Evolutionary conservation across 2,113 vertebrate species (phyloP).

Genomic region (Sigmodon hispidus): DNA sequence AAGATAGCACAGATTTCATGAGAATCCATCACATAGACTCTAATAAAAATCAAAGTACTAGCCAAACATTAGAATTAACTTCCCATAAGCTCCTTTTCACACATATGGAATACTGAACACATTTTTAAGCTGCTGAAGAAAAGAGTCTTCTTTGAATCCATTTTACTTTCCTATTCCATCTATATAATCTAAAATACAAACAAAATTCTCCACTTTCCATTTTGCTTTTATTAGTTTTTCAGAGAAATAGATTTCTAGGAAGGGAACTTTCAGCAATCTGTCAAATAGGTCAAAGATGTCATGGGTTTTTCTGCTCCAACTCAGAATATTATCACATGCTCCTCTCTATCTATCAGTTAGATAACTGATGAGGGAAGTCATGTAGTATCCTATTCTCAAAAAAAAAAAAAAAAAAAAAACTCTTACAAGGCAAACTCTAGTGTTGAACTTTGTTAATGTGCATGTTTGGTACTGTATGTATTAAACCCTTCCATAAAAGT

Average conservation of each 20-base stretch:
- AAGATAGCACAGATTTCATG: background rate
- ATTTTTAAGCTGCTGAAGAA: background rate
- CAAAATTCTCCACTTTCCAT: background rate
- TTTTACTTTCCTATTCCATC: constrained; percentile 25
- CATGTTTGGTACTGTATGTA: background rate
- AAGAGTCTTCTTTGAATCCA: background rate
- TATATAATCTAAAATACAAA: background rate
- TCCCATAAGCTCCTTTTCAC: background rate
- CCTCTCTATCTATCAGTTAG: background rate
- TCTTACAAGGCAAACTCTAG: background rate
- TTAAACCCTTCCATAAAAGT: background rate
- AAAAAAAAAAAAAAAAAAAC: constrained; percentile 55
- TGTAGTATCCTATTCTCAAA: constrained; percentile 2
- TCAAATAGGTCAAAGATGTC: background rate
- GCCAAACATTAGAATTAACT: constrained; percentile 1
- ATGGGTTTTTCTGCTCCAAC: background rate
- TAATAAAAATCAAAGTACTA: constrained; percentile 26
- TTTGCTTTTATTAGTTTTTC: constrained; percentile 10
- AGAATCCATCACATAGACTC: constrained; percentile 13
- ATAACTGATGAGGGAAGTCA: background rate
- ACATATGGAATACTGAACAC: background rate
- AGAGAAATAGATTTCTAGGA: constrained; percentile 3
- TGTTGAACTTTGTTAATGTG: background rate
- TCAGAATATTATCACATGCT: background rate
- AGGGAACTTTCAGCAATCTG: background rate